Percentiles rank a stretch among this genome's conserved stretches.
Conservation (phyloP, 2,113 vertebrate genomes). For the Gadus macrocephalus region DNA sequence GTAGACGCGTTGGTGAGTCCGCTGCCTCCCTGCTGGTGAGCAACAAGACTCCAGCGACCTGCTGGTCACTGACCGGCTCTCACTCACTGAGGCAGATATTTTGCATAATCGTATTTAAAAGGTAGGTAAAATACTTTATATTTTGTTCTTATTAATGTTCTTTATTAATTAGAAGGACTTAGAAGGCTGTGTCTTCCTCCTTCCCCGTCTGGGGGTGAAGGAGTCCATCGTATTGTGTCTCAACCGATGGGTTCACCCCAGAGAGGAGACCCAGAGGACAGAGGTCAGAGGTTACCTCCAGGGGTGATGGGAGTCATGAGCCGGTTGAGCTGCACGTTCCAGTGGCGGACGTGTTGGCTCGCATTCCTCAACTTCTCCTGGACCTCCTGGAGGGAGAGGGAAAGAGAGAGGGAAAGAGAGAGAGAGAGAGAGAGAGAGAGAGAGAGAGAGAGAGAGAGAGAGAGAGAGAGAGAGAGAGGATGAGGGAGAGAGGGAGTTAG, state of each 20-base stretch:
- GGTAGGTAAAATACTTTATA: too few relatives aligned
- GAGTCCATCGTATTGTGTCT: not conserved
- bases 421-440: too few relatives aligned
- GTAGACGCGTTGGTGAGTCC: too few relatives aligned
- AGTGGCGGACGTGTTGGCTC: conserved; percentile 68
- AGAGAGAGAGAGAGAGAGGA: not conserved
- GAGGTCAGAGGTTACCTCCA: conserved; percentile 54
- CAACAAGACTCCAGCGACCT: not conserved
- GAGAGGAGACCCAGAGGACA: not conserved
- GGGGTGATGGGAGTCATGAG: conserved; percentile 72
- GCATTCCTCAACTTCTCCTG: conserved; percentile 65
- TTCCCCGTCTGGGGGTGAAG: too few relatives aligned
- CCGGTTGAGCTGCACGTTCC: conserved; percentile 74
- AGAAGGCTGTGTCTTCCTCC: too few relatives aligned
- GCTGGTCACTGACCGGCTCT: too few relatives aligned
- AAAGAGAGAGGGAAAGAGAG: too few relatives aligned
- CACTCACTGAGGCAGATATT: too few relatives aligned
- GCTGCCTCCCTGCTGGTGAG: too few relatives aligned
- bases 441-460: not conserved
- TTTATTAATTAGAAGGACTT: too few relatives aligned
- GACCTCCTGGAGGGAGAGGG: conserved; percentile 52
- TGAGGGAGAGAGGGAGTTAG: not conserved
- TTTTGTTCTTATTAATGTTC: too few relatives aligned
- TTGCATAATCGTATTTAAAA: too few relatives aligned
- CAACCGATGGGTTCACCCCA: not conserved